These are phyloP conservation scores for Oligia latruncula DNA, from an alignment of 2,888 invertebrate genomes.

Conservation along the genomic window DNA sequence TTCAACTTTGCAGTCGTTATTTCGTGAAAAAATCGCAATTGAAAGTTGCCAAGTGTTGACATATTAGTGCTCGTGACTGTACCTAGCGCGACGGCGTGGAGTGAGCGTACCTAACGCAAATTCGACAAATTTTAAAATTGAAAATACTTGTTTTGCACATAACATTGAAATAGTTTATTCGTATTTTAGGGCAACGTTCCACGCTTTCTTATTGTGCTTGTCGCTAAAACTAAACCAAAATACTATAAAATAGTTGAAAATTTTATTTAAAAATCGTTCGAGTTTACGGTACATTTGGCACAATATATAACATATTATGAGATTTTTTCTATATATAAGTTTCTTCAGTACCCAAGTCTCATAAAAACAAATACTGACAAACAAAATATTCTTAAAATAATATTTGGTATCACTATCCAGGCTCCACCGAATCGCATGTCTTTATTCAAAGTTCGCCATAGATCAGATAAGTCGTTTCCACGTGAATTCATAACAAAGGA, in stretches of 20 bases:
- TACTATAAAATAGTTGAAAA: neutral
- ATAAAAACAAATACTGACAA: neutral
- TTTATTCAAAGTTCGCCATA: constrained; percentile 34
- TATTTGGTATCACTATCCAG: neutral
- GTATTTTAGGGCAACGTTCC: neutral
- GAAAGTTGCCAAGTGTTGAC: too few species aligned
- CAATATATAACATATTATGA: too few species aligned
- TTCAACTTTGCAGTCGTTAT: too few species aligned
- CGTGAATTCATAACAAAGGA: constrained; percentile 52
- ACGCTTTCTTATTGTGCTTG: neutral
- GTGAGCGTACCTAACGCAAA: neutral
- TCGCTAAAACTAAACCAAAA: neutral
- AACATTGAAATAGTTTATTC: neutral
- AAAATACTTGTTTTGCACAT: neutral
- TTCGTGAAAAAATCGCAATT: too few species aligned
- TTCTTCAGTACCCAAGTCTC: neutral
- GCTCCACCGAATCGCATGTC: constrained; percentile 25
- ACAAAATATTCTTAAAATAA: neutral
- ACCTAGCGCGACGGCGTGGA: neutral
- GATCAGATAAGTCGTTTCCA: constrained; percentile 40
- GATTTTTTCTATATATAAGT: neutral
- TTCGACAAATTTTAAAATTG: neutral
- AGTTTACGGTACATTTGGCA: neutral
- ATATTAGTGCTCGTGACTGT: too few species aligned
- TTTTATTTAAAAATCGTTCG: neutral